Base-by-base conservation (phyloP, 2,797 vertebrate genomes). In the Danio kyathit region DNA sequence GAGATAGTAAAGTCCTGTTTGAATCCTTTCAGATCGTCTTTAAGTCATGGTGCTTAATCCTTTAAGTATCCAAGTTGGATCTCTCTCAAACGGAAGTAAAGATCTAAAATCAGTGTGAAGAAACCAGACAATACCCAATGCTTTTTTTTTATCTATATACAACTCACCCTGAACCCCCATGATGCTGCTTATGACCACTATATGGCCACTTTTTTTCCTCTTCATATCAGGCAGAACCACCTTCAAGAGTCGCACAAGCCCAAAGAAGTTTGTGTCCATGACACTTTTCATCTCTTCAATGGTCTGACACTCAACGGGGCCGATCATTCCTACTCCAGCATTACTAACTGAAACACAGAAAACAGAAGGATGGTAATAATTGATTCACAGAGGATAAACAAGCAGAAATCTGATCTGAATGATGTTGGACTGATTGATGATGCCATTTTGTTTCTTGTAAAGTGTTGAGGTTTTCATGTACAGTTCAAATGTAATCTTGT, bases 231-330 rank as follows among this genome's bases (percentile, higher is more conserved):
- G 95, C 5, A 97, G 84, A 82, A 96, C 82, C 86, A 96, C 96
- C 88, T 96, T 96, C 60, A 96, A 87, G 71, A 97, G 88, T 65
- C 95, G 91, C 80, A 96, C 95, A 19, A 96, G 82, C 49, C 96
- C 96, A 0, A 96, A 96, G 91, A 96, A 96, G 90, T 97, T 96
- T 83, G 95, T 96, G 80, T 96, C 96, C 95, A 96, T 96, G 84
- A 96, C 93, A 0, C 85, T 92, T 88, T 92, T 96, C 95, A 96
- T 96, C 84, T 97, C 95, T 1, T 95, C 92, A 0, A 96, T 92
- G n/a, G 91, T 93, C 82, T 95, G 95, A 85, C 95, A 96, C 86
- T 96, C 95, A 38, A 96, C 95, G 4, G 96, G 96, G 60, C 95
- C 95, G 70, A 96, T 95, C 81, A 96, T 90, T 43, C 96, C 96